Percentiles rank a stretch among this genome's conserved stretches.
Conservation (phyloP, 2,797 vertebrate species). For the Enteromius paludinosus region DNA sequence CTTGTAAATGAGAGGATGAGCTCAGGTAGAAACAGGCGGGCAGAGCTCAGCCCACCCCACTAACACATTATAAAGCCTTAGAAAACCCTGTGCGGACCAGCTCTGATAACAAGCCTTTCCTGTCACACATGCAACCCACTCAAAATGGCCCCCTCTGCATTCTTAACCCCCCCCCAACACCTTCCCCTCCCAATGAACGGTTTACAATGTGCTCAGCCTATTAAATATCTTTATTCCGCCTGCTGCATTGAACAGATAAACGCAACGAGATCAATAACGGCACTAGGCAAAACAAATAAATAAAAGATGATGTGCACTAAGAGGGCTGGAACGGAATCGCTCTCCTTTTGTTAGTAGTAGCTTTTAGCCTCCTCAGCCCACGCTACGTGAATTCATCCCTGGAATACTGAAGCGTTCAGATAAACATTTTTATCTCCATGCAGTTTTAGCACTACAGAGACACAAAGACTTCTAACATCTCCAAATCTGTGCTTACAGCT, state of each 20-base stretch:
- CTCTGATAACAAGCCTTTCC: constrained; percentile 75
- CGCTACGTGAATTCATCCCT: constrained; percentile 53
- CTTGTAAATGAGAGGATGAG: constrained; percentile 82
- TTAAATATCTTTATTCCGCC: constrained; percentile 74
- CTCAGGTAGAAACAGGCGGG: constrained; percentile 66
- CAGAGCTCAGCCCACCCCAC: constrained; percentile 64
- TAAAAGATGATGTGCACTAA: constrained; percentile 72
- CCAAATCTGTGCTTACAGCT: constrained; percentile 33
- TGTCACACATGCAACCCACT: constrained; percentile 57
- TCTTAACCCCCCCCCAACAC: neutral
- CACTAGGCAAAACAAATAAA: constrained; percentile 81
- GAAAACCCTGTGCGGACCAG: constrained; percentile 74
- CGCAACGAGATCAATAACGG: constrained; percentile 76
- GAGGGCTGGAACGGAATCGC: constrained; percentile 53
- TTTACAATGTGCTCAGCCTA: constrained; percentile 71
- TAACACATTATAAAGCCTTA: constrained; percentile 61
- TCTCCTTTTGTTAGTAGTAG: constrained; percentile 69
- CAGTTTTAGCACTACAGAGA: constrained; percentile 36
- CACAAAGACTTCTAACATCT: constrained; percentile 42
- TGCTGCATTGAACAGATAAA: constrained; percentile 73
- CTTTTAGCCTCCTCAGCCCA: constrained; percentile 56
- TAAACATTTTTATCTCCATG: constrained; percentile 54
- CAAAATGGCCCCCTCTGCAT: constrained; percentile 46
- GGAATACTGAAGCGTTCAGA: constrained; percentile 56
- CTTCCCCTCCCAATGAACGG: constrained; percentile 69